Percentiles rank a stretch among this genome's conserved stretches.
Evolutionary conservation across 1,140 invertebrate species (phyloP).

Genomic region (Brevipalpus yothersi): DNA sequence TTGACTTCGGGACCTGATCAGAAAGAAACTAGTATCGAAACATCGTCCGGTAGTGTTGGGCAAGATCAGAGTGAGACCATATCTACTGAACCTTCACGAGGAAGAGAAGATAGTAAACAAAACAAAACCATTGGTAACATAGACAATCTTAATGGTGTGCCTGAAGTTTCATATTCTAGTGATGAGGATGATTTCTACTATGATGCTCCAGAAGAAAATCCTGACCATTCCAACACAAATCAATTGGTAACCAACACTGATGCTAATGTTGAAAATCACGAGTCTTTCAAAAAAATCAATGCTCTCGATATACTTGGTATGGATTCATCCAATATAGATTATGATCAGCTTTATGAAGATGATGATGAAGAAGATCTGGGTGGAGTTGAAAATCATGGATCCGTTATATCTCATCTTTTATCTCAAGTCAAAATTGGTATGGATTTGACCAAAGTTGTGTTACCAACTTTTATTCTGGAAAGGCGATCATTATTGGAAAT

Average conservation of each 20-base stretch:
- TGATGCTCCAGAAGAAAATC: slow-evolving; percentile 42
- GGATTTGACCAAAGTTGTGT: slow-evolving; percentile 88
- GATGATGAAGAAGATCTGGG: slow-evolving; percentile 50
- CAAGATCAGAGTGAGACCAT: neutral
- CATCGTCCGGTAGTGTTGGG: too few species aligned
- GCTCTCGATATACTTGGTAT: neutral
- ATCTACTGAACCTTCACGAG: neutral
- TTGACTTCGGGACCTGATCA: neutral
- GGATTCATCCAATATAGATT: slow-evolving; percentile 2
- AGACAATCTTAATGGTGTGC: slow-evolving; percentile 28
- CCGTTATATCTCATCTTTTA: slow-evolving; percentile 72
- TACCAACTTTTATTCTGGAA: slow-evolving; percentile 90
- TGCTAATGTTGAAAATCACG: neutral
- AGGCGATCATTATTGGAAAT: slow-evolving; percentile 82
- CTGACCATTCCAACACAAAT: neutral
- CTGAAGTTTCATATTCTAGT: slow-evolving; percentile 77
- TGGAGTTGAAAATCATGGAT: slow-evolving; percentile 81
- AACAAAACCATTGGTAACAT: neutral
- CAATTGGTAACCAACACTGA: neutral
- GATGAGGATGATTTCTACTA: slow-evolving; percentile 71
- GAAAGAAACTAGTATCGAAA: too few species aligned
- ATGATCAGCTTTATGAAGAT: slow-evolving; percentile 51
- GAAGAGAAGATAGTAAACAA: neutral
- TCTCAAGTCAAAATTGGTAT: slow-evolving; percentile 77
- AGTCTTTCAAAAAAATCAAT: neutral